phyloP scores from a whole-genome alignment of 1,140 invertebrate genomes.

The Dinothrombium tinctorium region DNA sequence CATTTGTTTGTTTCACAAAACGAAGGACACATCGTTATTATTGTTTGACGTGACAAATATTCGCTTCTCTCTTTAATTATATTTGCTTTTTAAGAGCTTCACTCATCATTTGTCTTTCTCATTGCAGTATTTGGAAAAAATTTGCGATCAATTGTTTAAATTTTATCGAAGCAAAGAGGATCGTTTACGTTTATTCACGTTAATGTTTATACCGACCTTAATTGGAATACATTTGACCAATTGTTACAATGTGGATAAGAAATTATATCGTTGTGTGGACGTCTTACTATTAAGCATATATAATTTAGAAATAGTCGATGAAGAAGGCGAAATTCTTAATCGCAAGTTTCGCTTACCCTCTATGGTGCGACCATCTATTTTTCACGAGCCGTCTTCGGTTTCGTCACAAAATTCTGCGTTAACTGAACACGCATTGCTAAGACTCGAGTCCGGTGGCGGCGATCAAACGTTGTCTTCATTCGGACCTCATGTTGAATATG shows the following conservation, averaged over 20 bases:
- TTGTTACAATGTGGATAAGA: background rate
- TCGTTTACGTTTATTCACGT: background rate
- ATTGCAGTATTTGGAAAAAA: background rate
- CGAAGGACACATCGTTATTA: too few relatives aligned
- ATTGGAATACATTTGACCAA: background rate
- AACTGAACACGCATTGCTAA: too few relatives aligned
- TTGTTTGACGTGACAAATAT: too few relatives aligned
- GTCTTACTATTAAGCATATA: background rate
- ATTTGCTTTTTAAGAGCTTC: too few relatives aligned
- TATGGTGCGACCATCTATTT: background rate
- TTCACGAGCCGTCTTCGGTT: background rate
- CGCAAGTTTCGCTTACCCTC: background rate
- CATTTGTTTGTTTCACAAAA: too few relatives aligned
- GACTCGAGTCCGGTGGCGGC: too few relatives aligned
- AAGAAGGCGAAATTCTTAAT: background rate
- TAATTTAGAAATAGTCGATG: background rate
- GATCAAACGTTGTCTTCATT: too few relatives aligned
- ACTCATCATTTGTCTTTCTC: background rate
- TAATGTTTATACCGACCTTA: background rate
- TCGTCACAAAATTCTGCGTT: too few relatives aligned
- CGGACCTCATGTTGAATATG: constrained; percentile 60
- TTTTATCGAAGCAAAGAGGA: background rate
- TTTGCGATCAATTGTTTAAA: background rate
- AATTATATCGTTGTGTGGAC: constrained; percentile 1
- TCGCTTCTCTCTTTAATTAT: too few relatives aligned